Conservation (phyloP, 2,888 invertebrate genomes). For the Ennomos erosarius region DNA sequence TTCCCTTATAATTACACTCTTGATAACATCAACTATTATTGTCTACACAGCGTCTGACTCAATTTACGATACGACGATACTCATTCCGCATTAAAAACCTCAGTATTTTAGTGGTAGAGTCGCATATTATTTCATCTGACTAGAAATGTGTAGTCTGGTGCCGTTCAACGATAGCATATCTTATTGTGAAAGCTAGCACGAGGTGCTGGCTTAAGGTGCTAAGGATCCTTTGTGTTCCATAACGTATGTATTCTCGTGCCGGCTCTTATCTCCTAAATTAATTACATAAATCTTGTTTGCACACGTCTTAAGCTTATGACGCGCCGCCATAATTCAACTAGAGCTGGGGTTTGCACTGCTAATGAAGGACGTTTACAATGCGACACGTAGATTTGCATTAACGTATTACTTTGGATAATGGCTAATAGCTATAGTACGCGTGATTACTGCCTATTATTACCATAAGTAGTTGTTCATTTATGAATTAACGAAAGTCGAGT, state of each 20-base stretch:
- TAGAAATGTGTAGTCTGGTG: constrained; percentile 24
- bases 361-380: constrained; percentile 76
- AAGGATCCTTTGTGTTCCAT: constrained; percentile 68
- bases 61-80: constrained; percentile 30
- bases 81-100: constrained; percentile 18
- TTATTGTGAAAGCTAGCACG: constrained; percentile 44
- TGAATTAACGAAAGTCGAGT: no score
- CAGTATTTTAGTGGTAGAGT: constrained; percentile 6
- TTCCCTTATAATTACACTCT: constrained; percentile 53
- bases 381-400: constrained; percentile 43
- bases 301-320: constrained; percentile 84
- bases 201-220: constrained; percentile 49
- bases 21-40: constrained; percentile 51
- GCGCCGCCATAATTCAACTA: constrained; percentile 79
- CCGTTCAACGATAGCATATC: constrained; percentile 41
- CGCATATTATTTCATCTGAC: constrained; percentile 30
- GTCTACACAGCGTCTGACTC: constrained; percentile 34
- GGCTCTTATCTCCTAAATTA: constrained; percentile 84
- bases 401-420: constrained; percentile 30
- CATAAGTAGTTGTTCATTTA: constrained; percentile 7
- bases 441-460: constrained; percentile 10
- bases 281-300: constrained; percentile 85
- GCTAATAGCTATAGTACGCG: constrained; percentile 16
- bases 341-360: constrained; percentile 74
- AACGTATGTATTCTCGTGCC: constrained; percentile 72